Base-by-base conservation (phyloP, 2,888 invertebrate species). In the Cryptus viduatorius region DNA sequence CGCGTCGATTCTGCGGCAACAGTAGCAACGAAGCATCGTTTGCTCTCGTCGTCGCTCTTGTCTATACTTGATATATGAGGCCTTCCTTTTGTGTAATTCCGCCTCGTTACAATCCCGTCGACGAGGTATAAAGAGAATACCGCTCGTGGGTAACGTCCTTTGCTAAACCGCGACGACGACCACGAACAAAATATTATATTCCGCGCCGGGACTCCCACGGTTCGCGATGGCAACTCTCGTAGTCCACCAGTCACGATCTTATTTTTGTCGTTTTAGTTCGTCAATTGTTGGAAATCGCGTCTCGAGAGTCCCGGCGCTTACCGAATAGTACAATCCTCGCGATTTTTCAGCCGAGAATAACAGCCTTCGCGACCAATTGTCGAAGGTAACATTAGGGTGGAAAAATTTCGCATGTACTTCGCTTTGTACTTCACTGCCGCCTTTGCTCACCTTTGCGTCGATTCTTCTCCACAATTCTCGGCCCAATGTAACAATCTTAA, bases 61-160 rank as follows among this genome's bases (percentile, higher is more conserved):
- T 92, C 92, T 90, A 92, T 92, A 92, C 84, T 90, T 91, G 92
- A 92, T 91, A 89, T 90, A 92, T 86, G 90, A 90, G 89, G 37
- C 37, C 88, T 87, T 82, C 79, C 90, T 89, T 91, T 91, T 91
- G 91, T 90, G 87, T 86, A 92, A 92, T 92, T 92, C 92, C 92
- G 92, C 91, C 89, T 92, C 87, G 91, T 92, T 92, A 88, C 69
- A 87, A 88, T 79, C 73, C 37, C 84, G 72, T 83, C 82, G 75
- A 86, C 73, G 86, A 87, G 89, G 88, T 88, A 89, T 88, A 90
- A 89, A 90, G 88, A 89, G 86, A 88, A 84, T 83, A 88, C 88
- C 85, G 84, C 84, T 75, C 72, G 56, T 64, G 64, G 37, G 56
- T 84, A 68, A 73, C 73, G 72, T 82, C 69, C 73, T 84, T 78